Conservation (phyloP, 64 coral and sea anemone species). For the Pocillopora verrucosa region DNA sequence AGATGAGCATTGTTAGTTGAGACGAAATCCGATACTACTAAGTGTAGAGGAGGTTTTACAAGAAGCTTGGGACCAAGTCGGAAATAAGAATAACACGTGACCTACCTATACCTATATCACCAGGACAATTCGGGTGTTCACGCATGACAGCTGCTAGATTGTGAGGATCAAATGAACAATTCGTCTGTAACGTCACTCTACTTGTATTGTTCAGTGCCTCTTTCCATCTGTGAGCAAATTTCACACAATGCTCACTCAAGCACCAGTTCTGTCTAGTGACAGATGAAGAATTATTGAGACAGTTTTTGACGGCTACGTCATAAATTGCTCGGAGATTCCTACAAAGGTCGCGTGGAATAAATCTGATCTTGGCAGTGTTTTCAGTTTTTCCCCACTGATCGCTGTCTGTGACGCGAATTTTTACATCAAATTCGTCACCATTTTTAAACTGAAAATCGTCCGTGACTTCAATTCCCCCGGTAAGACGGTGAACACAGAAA, state of each 20-base stretch:
- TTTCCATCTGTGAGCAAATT: too few relatives aligned
- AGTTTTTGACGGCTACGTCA: constrained; percentile 3
- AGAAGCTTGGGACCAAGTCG: too few relatives aligned
- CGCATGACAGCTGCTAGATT: too few relatives aligned
- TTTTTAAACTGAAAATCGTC: constrained; percentile 2
- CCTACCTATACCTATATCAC: too few relatives aligned
- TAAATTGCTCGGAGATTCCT: background rate
- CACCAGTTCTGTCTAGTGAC: background rate
- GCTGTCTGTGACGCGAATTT: constrained; percentile 29
- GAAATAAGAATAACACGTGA: too few relatives aligned
- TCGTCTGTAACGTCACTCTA: too few relatives aligned
- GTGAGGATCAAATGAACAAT: too few relatives aligned
- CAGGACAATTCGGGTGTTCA: too few relatives aligned
- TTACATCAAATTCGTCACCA: constrained; percentile 2
- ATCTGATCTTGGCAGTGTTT: background rate
- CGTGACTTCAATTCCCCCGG: background rate
- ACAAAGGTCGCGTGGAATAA: background rate
- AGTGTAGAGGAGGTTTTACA: too few relatives aligned
- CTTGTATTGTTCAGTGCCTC: too few relatives aligned
- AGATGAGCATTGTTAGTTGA: too few relatives aligned
- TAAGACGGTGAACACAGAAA: constrained; percentile 30
- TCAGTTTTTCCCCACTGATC: background rate
- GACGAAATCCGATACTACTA: too few relatives aligned
- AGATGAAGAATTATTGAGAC: background rate
- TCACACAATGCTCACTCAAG: background rate